Base-by-base conservation (phyloP, 1,140 invertebrate species). In the Neodiprion lecontei region DNA sequence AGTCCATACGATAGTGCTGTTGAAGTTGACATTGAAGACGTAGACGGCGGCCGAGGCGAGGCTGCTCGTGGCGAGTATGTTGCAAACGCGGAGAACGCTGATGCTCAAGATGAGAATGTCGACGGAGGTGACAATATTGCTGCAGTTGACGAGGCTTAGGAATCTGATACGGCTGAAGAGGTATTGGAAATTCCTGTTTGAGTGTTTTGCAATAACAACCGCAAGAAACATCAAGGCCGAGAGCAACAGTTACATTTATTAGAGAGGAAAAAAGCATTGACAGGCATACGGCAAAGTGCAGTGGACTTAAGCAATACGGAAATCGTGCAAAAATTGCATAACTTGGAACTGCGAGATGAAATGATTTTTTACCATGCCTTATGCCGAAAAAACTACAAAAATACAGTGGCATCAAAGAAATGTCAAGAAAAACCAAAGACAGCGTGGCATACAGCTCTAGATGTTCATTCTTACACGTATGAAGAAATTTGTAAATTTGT, bases 181-280 rank as follows among this genome's bases (percentile, higher is more conserved):
- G 50, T 53, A 9, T 14, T 14, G 50, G n/a, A 48, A 67, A 73
- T 67, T 69, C 9, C 48, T 9, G 50, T 53, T 9, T 53, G 50
- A 10, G 9, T 53, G 50, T 53, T 53, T 53, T 53, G 50, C 0
- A 53, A 53, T 21, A 68, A 68, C 9, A 21, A 10, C 21, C 23
- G 72, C 17, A 73, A 49, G 67, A 73, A 73, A 48, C 48, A 9
- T 8, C 66, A 68, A 73, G 72, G 72, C 47, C 72, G 72, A 47
- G 48, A 67, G 23, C 61, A 49, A 68, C 67, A 73, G 48, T 68
- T 73, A 48, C 67, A 65, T 49, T 3, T 73, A 7, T 73, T 69
- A 48, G 14, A n/a, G 48, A 69, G 14, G 50, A 1, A 68, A 73
- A 68, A 9, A 23, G 72, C 40, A 14, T 48, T 48, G 3, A 47